phyloP scores from a whole-genome alignment of 1,140 invertebrate species.

The Zelostemma sp. region DNA sequence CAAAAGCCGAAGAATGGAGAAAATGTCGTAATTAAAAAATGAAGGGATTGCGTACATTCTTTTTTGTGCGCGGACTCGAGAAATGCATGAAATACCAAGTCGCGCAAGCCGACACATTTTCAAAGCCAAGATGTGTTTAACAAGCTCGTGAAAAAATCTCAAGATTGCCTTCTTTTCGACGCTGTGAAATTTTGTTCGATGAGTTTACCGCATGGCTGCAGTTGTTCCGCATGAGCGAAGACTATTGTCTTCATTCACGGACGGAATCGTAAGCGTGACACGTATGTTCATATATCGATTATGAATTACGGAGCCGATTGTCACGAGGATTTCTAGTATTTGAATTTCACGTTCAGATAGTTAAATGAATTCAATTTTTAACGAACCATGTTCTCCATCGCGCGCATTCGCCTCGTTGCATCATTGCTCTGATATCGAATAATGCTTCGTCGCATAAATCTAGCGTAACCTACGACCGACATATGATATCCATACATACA shows the following conservation, averaged over 20 bases:
- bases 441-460: constrained; percentile 53
- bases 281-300: constrained; percentile 48
- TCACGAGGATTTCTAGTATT: constrained; percentile 54
- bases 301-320: constrained; percentile 24
- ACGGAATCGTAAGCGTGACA: background rate
- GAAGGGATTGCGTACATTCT: no score
- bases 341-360: constrained; percentile 59
- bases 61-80: no score
- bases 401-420: constrained; percentile 50
- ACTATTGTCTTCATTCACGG: background rate
- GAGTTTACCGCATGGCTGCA: no score
- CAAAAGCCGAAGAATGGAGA: constrained; percentile 12
- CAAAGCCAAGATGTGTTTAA: no score
- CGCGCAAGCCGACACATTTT: no score
- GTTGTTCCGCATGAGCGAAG: no score
- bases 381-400: constrained; percentile 59
- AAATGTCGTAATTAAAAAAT: constrained; percentile 26
- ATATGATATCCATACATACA: constrained; percentile 36
- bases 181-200: no score
- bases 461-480: constrained; percentile 39
- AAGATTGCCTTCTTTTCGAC: no score
- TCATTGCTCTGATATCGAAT: constrained; percentile 49
- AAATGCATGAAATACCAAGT: no score
- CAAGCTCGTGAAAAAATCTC: no score
- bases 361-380: constrained; percentile 66